A percentile compares a stretch with the other conserved stretches of the same genome.
Evolutionary conservation across 2,888 invertebrate genomes (phyloP).

Genomic region (Terebella lapidaria): DNA sequence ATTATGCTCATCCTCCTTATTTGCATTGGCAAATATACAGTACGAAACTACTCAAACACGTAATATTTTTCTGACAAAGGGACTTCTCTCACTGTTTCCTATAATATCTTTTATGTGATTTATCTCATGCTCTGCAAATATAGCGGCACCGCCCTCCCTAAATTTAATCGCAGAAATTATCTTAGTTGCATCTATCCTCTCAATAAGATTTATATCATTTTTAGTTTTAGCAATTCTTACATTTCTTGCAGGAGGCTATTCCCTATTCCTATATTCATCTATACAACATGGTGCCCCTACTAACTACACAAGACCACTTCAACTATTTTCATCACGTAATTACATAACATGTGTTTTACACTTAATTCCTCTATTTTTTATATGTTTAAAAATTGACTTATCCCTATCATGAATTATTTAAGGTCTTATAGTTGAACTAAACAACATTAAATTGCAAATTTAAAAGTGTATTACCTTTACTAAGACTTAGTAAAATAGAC

Average conservation of each 20-base stretch:
- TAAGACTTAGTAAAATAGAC: constrained; percentile 22
- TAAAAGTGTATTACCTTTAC: constrained; percentile 20
- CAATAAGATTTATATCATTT: constrained; percentile 58
- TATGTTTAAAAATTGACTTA: constrained; percentile 15
- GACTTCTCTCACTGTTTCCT: constrained; percentile 62
- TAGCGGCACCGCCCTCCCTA: constrained; percentile 65
- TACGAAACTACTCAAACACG: constrained; percentile 51
- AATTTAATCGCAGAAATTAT: constrained; percentile 67
- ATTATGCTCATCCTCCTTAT: constrained; percentile 50
- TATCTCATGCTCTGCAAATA: constrained; percentile 62
- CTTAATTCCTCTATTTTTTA: constrained; percentile 10
- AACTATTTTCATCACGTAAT: constrained; percentile 1
- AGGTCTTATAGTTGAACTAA: constrained; percentile 23
- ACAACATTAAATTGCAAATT: constrained; percentile 28
- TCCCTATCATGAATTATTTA: constrained; percentile 13
- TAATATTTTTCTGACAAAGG: constrained; percentile 63
- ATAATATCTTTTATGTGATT: constrained; percentile 64
- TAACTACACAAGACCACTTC: neutral
- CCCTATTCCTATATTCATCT: constrained; percentile 63
- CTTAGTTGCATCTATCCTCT: constrained; percentile 61
- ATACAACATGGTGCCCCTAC: constrained; percentile 59
- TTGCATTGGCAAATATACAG: constrained; percentile 30
- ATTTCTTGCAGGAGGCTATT: constrained; percentile 66
- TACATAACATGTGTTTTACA: constrained; percentile 12
- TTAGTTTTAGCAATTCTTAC: constrained; percentile 60